Percentiles rank a stretch among this genome's conserved stretches.
These are phyloP conservation scores for Isoperla grammatica DNA, from an alignment of 2,888 invertebrate species.

Conservation along the genomic window DNA sequence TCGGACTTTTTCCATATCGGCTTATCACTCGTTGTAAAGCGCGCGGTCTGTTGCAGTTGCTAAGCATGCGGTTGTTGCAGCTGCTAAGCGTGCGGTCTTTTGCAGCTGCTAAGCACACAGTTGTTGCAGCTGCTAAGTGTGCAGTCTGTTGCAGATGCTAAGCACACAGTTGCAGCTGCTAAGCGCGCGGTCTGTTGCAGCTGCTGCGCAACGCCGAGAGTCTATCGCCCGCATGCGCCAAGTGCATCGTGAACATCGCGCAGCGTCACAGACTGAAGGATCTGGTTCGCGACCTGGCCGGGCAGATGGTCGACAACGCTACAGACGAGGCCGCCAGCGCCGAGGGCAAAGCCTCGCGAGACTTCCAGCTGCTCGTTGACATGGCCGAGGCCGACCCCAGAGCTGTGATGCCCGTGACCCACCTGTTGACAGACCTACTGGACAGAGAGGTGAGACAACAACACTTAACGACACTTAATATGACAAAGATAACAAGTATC, in stretches of 20 bases:
- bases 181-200: background rate
- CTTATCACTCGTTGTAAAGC: too few species aligned
- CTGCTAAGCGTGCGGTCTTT: too few species aligned
- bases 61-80: too few species aligned
- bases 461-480: background rate
- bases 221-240: background rate
- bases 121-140: too few species aligned
- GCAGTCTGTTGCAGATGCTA: too few species aligned
- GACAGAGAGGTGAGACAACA: conserved; percentile 49
- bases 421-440: conserved; percentile 55
- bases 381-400: conserved; percentile 57
- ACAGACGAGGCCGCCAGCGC: conserved; percentile 32
- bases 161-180: too few species aligned
- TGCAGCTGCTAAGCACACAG: too few species aligned
- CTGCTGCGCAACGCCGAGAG: background rate
- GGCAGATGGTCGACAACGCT: background rate
- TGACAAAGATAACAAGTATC: too few species aligned
- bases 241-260: background rate
- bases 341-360: conserved; percentile 36
- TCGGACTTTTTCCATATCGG: too few species aligned
- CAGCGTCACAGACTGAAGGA: background rate
- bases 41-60: too few species aligned
- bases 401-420: conserved; percentile 54
- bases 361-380: conserved; percentile 53
- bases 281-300: background rate